Evolutionary conservation across 2,113 vertebrate genomes (phyloP).

Genomic region (Microtus oregoni): DNA sequence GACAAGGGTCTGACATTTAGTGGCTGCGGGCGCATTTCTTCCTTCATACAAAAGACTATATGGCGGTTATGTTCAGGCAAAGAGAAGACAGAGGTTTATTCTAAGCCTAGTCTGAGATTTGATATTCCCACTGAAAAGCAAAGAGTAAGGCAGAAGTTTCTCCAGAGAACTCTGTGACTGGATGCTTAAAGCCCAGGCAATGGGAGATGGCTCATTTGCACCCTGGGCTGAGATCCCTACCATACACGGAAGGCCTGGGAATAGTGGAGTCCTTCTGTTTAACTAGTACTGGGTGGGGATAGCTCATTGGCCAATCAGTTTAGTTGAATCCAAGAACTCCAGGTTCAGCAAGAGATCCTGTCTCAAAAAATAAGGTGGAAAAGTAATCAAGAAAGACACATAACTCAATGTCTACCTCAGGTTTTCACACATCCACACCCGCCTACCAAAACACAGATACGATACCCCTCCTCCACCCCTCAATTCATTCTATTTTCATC

Average conservation of each 20-base stretch:
- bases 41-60: background rate
- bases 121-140: background rate
- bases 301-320: background rate
- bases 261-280: too few species aligned
- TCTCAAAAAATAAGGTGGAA: background rate
- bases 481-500: background rate
- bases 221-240: background rate
- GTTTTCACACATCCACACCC: background rate
- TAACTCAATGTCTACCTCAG: background rate
- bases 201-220: background rate
- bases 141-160: constrained; percentile 17
- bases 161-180: background rate
- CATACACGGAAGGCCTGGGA: too few species aligned
- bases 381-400: background rate
- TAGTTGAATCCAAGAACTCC: background rate
- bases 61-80: background rate
- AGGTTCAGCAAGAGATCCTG: background rate
- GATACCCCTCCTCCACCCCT: background rate
- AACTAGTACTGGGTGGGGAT: background rate
- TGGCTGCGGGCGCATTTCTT: background rate
- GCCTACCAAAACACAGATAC: background rate
- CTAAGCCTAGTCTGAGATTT: background rate
- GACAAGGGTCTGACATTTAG: background rate
- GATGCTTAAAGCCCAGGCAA: background rate
- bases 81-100: background rate